Base-by-base conservation (phyloP, 2,797 vertebrate species). In the Sebastes steindachneri region DNA sequence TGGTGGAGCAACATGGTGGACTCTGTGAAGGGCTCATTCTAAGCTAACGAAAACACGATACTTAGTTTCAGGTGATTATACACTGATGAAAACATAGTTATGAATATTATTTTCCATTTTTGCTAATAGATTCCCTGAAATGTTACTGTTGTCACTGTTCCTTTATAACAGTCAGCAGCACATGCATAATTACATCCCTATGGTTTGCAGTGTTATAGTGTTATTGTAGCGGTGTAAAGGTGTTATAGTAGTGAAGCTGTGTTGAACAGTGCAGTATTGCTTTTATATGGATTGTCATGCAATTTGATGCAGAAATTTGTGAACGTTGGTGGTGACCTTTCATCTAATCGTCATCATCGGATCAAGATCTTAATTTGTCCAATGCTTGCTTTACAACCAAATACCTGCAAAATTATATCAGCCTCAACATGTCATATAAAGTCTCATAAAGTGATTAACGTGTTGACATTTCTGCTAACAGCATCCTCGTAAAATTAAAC, bases 1-100 rank as follows among this genome's bases (percentile, higher is more conserved):
- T 37, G 35, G 35, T 4, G 35, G 11, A 12, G 35, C 35, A 37
- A 37, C 35, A 37, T 37, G 2, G 12, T 2, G 12, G 35, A 14
- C 35, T 37, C 35, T 14, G 35, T 37, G 35, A 37, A 37, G 35
- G 12, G 4, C 12, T 37, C 35, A 14, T 37, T 37, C 35, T 37
- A 37, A 37, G 12, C 35, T 37, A 37, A 37, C 35, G 11, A 37
- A 37, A 37, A 37, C 35, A 37, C 35, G 11, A 37, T 37, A 1
- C 11, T 12, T 37, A 37, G 35, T 48, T 48, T 48, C 45, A 48
- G 0, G 45, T 19, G 7, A 19, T 48, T 48, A 8, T 48, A 48
- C 0, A 48, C 45, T 48, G 0, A 0, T 48, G 45, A 19, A 48
- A 19, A 48, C 15, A 41, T 14, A 48, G 45, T 19, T 48, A 48